These are phyloP conservation scores for Rhadinocentrus ornatus DNA, from an alignment of 2,797 vertebrate genomes.

Conservation along the genomic window DNA sequence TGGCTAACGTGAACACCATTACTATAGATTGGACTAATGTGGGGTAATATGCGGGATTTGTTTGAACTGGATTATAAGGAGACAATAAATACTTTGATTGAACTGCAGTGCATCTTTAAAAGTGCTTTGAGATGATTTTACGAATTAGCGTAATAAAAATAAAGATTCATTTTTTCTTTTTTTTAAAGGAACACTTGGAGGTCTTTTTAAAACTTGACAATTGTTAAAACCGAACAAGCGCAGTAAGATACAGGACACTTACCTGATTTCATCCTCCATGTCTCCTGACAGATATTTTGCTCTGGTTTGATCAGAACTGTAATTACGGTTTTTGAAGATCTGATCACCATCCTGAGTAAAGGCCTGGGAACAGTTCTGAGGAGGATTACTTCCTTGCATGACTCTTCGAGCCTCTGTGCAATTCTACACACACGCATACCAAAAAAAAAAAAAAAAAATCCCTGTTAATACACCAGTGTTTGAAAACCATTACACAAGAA, in stretches of 20 bases:
- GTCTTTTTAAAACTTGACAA: not conserved
- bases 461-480: not conserved
- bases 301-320: constrained; percentile 73
- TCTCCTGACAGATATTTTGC: constrained; percentile 86
- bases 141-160: too few species aligned
- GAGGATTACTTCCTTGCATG: constrained; percentile 75
- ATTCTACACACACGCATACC: constrained; percentile 63
- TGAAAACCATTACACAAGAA: too few species aligned
- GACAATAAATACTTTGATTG: too few species aligned
- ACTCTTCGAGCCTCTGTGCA: constrained; percentile 76
- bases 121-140: too few species aligned
- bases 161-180: too few species aligned
- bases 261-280: constrained; percentile 93
- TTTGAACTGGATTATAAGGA: too few species aligned
- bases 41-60: too few species aligned
- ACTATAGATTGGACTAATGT: too few species aligned
- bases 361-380: constrained; percentile 78
- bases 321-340: constrained; percentile 77
- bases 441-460: not conserved
- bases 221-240: not conserved
- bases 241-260: not conserved
- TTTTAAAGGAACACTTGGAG: too few species aligned
- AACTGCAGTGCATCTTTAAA: too few species aligned
- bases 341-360: constrained; percentile 83
- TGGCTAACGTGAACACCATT: too few species aligned